A percentile compares a stretch with the other conserved stretches of the same genome.
Evolutionary conservation across 2,113 vertebrate species (phyloP).

Genomic region (Tonatia bakeri): DNA sequence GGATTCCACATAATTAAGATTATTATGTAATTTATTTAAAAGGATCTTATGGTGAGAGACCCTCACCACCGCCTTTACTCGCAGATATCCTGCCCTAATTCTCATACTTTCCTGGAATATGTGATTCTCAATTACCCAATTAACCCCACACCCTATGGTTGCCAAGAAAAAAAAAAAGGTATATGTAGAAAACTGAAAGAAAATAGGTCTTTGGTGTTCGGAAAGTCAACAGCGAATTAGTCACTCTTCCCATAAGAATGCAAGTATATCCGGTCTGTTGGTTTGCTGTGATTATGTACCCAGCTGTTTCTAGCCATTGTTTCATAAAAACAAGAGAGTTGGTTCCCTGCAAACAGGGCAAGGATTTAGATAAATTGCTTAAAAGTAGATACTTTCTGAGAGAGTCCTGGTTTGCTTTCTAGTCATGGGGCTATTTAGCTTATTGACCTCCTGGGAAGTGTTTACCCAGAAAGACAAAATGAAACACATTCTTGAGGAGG

Average conservation of each 20-base stretch:
- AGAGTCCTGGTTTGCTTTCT: not conserved
- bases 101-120: not conserved
- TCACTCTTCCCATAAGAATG: not conserved
- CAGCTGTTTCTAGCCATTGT: not conserved
- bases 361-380: constrained; percentile 45
- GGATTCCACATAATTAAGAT: not conserved
- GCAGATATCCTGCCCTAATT: not conserved
- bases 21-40: not conserved
- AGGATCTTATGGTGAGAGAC: not conserved
- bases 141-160: not conserved
- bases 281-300: not conserved
- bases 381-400: not conserved
- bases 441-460: constrained; percentile 18
- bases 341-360: not conserved
- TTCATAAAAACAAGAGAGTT: constrained; percentile 39
- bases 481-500: constrained; percentile 50
- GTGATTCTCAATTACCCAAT: not conserved
- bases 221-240: not conserved
- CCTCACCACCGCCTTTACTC: not conserved
- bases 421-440: constrained; percentile 51
- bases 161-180: not conserved
- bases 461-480: constrained; percentile 55
- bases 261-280: not conserved
- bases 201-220: not conserved
- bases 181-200: not conserved